Percentiles rank a stretch among this genome's conserved stretches.
phyloP scores from a whole-genome alignment of 1,140 invertebrate genomes.

The Anagrus nilaparvatae region DNA sequence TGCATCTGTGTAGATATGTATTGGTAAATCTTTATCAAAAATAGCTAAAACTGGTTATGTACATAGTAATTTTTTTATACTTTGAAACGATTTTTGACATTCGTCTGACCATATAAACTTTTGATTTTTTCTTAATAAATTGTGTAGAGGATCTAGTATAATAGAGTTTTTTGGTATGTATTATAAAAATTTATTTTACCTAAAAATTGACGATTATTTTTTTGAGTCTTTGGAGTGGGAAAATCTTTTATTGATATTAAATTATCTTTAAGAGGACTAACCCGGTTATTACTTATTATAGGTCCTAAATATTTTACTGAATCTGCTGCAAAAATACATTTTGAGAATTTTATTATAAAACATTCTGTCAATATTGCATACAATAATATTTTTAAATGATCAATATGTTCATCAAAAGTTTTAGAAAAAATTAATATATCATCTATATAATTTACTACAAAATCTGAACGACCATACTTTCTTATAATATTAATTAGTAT shows the following conservation, averaged over 20 bases:
- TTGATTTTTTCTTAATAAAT: constrained; percentile 14
- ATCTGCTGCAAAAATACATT: not conserved
- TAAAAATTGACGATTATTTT: constrained; percentile 1
- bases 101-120: constrained; percentile 12
- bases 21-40: constrained; percentile 15
- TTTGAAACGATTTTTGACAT: constrained; percentile 13
- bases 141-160: constrained; percentile 13
- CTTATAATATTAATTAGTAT: constrained; percentile 21
- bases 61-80: constrained; percentile 11
- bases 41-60: constrained; percentile 14
- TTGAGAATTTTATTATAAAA: constrained; percentile 2
- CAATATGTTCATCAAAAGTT: no score
- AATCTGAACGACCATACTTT: constrained; percentile 22
- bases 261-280: constrained; percentile 15
- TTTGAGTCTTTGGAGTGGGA: not conserved
- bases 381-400: no score
- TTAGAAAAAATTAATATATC: constrained; percentile 31
- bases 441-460: constrained; percentile 25
- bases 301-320: constrained; percentile 4
- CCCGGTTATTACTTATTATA: constrained; percentile 3
- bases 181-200: constrained; percentile 7
- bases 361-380: constrained; percentile 4
- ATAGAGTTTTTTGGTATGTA: constrained; percentile 13
- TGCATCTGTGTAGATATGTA: constrained; percentile 19
- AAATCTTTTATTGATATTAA: constrained; percentile 16